Base-by-base conservation (phyloP, 2,113 vertebrate genomes). In the Nothobranchius furzeri region DNA sequence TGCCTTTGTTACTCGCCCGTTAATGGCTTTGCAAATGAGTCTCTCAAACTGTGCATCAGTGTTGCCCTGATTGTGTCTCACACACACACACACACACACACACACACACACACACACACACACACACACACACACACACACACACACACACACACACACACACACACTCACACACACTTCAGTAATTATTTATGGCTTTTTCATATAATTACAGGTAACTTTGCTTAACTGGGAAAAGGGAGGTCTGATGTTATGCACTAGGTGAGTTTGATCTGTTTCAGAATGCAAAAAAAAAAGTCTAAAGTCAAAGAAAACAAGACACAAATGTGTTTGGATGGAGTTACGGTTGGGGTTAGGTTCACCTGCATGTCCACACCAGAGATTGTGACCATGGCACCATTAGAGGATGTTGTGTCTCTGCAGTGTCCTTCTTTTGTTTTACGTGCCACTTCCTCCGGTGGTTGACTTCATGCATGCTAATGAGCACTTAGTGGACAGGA, bases 11-110 rank as follows among this genome's bases (percentile, higher is more conserved):
- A 49, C 76, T 64, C 40, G 46, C 40, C 78, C 74, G 76, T 73
- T 87, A 78, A 87, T 79, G 69, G 82, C 85, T 85, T 79, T 83
- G 80, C 65, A 70, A 86, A 83, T 81, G 52, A 76, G 68, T 71
- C 60, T 20, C 55, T 62, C 42, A 75, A 68, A 75, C 72, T 64
- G 63, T 71, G 64, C 66, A 65, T 75, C 64, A 2, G 4, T 60
- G 67, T 73, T 20, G 68, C 62, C 64, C 68, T 40, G 49, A 57
- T 61, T 73, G 60, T 81, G 14, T 63, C 79, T 70, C 25, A 63
- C 78, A 76, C 30, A 40, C 37, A 40, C 37, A 40, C 37, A 40
- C 37, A 30, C 30, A 30, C 30, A 30, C 30, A 30, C 30, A 30
- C 30, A 30, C 30, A 30, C 30, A 30, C 30, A 30, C 30, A 30